Base-by-base conservation (phyloP, 2,113 vertebrate genomes). In the Osmerus mordax region DNA sequence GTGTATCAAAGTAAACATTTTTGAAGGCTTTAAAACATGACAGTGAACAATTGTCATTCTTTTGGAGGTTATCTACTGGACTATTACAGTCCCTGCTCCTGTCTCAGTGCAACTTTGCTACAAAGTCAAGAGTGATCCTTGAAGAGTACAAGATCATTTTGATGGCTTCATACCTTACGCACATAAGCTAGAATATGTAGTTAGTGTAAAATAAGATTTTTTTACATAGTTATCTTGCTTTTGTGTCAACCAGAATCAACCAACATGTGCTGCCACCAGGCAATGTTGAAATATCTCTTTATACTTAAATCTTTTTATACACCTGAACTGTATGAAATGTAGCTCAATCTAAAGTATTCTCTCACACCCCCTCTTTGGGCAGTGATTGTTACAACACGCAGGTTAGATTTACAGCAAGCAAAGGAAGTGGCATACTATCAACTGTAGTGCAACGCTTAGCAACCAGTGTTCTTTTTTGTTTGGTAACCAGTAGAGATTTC, bases 381-480 rank as follows among this genome's bases (percentile, higher is more conserved):
- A 68, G 55, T 71, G 73, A 76, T 59, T 55, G 53, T 53, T 64
- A 25, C 65, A 72, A 47, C 13, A 63, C 58, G 19, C 66, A 72
- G n/a, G 41, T 23, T 47, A 6, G 13, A 66, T 54, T 65, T 51
- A 21, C 12, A 51, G 41, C 60, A 69, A 67, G 68, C 67, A 75
- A 65, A 53, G 8, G 13, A 52, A 28, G 21, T 12, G 47, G 28
- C 56, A 55, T 18, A 66, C 9, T 64, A 51, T 75, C 18, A 69
- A 59, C 21, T 60, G 12, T 71, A 59, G 69, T 63, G 29, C 41
- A 78, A 66, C 3, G 16, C 64, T 71, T 60, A 62, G 21, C 28
- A 68, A 67, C 55, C 63, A n/a, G 6, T 23, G 15, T 67, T 67
- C n/a, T 28, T 28, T 59, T 41, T 54, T 58, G 55, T 70, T 23